Evolutionary conservation across 2,888 invertebrate species (phyloP).

Genomic region (Nymphalis c-album): DNA sequence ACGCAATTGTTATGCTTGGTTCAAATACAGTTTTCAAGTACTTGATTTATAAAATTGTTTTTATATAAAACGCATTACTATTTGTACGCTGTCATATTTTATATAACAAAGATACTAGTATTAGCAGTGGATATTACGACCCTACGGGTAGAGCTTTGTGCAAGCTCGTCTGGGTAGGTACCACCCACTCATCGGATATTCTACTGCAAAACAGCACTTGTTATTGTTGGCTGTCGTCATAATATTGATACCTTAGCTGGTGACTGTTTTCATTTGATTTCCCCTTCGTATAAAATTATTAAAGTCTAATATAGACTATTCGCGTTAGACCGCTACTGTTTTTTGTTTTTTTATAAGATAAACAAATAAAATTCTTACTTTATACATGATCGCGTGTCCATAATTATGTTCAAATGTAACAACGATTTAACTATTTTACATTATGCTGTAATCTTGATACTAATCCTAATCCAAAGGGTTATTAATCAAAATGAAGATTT

Average conservation of each 20-base stretch:
- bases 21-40: slow-evolving; percentile 4
- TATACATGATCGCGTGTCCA: not conserved
- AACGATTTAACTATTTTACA: not conserved
- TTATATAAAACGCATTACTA: slow-evolving; percentile 2
- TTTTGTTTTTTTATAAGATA: not conserved
- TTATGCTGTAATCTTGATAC: not conserved
- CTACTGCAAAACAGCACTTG: too few species aligned
- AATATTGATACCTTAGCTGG: too few species aligned
- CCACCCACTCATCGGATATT: too few species aligned
- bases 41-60: not conserved
- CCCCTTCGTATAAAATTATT: not conserved
- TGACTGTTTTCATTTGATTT: too few species aligned
- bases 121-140: too few species aligned
- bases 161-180: too few species aligned
- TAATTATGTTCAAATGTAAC: not conserved
- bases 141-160: too few species aligned
- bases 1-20: slow-evolving; percentile 21
- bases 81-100: not conserved
- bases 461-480: slow-evolving; percentile 7
- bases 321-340: not conserved
- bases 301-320: not conserved
- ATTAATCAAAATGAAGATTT: slow-evolving; percentile 18
- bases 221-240: too few species aligned
- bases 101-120: too few species aligned
- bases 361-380: not conserved